Percentiles rank a stretch among this genome's conserved stretches.
These are phyloP conservation scores for Bombus affinis DNA, from an alignment of 1,140 invertebrate species.

Conservation along the genomic window DNA sequence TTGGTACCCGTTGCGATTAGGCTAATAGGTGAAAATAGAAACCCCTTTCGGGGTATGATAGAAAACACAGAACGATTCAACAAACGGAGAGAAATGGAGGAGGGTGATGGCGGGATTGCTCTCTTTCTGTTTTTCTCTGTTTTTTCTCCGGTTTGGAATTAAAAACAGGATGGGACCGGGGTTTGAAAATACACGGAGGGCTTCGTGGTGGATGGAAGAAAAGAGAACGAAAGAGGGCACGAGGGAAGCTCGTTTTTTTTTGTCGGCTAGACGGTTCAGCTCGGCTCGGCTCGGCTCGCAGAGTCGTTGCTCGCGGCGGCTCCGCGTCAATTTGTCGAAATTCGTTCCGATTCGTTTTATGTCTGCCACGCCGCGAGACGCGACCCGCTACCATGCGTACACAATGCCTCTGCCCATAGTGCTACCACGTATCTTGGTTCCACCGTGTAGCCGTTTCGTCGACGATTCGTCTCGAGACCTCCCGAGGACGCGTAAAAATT, in stretches of 20 bases:
- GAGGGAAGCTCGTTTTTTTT: conserved; percentile 63
- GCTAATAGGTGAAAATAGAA: conserved; percentile 32
- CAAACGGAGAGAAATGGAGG: background rate
- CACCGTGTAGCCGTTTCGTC: conserved; percentile 23
- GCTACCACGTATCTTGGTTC: conserved; percentile 53
- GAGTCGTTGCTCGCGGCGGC: conserved; percentile 68
- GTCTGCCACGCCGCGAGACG: conserved; percentile 76
- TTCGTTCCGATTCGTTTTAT: conserved; percentile 83
- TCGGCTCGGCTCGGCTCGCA: conserved; percentile 39
- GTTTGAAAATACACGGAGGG: background rate
- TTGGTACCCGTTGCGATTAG: conserved; percentile 4
- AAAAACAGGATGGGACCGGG: background rate
- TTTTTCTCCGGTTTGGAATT: background rate
- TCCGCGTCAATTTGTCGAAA: conserved; percentile 82
- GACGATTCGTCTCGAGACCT: conserved; percentile 49
- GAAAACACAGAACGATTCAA: background rate
- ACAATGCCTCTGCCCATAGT: conserved; percentile 65
- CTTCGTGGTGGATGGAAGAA: conserved; percentile 29
- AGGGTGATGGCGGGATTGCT: background rate
- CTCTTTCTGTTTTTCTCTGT: background rate
- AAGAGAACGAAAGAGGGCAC: conserved; percentile 57
- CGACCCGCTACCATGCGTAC: conserved; percentile 79
- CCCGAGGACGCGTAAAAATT: conserved; percentile 43
- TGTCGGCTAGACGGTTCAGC: conserved; percentile 33
- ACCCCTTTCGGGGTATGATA: background rate